Evolutionary conservation across 2,113 vertebrate species (phyloP).

Genomic region (Sylvietta virens): DNA sequence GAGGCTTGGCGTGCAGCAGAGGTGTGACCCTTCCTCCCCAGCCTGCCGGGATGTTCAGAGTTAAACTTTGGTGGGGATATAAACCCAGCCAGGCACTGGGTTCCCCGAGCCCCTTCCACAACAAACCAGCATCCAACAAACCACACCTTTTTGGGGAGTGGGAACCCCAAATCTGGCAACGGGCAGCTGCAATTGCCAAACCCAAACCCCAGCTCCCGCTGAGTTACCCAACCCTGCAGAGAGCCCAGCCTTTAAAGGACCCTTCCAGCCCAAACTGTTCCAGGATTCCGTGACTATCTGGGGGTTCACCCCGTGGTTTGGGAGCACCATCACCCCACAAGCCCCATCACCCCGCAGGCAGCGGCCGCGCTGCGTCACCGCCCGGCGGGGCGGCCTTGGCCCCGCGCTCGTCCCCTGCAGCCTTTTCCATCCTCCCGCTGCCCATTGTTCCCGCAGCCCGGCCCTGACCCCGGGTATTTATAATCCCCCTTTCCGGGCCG

Average conservation of each 20-base stretch:
- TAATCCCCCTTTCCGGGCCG: constrained; percentile 68
- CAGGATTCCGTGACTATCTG: not conserved
- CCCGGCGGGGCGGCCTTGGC: not conserved
- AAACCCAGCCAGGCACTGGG: fast-evolving
- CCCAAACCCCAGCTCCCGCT: not conserved
- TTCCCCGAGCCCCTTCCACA: fast-evolving
- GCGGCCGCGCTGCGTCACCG: fast-evolving
- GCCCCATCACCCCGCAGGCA: fast-evolving
- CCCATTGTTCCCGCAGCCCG: constrained; percentile 63
- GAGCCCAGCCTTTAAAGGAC: not conserved
- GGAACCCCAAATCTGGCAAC: not conserved
- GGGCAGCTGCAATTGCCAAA: not conserved
- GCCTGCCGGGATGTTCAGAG: not conserved
- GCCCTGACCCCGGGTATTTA: constrained; percentile 79
- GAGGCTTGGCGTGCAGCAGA: not conserved
- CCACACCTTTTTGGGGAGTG: fast-evolving
- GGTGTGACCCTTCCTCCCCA: not conserved
- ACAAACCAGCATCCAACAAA: not conserved
- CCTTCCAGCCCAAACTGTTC: not conserved
- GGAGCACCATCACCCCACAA: not conserved
- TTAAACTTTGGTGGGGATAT: not conserved
- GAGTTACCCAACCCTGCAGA: not conserved
- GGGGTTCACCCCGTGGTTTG: fast-evolving
- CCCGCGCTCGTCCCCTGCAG: not conserved
- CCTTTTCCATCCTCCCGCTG: constrained; percentile 42